phyloP scores from a whole-genome alignment of 2,113 vertebrate species.

The Gila orcuttii region DNA sequence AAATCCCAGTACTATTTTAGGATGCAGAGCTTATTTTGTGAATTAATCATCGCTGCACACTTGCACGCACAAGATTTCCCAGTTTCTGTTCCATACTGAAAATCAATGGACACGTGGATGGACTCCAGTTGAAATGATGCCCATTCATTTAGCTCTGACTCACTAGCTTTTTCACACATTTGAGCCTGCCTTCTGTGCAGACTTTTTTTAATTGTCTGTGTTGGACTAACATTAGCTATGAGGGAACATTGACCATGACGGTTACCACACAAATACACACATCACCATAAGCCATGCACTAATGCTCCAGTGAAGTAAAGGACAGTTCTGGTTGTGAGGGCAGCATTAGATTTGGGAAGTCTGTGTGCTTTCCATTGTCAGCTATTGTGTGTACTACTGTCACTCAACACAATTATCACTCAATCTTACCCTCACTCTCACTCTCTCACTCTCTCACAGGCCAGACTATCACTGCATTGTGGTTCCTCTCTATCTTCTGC shows the following conservation, averaged over 20 bases:
- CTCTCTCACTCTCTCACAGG: not conserved
- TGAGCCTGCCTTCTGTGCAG: not conserved
- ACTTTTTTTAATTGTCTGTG: not conserved
- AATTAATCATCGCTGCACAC: not conserved
- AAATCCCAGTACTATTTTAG: not conserved
- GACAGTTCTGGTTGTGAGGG: not conserved
- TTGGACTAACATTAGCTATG: not conserved
- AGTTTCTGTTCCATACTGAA: conserved; percentile 4
- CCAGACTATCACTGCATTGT: not conserved
- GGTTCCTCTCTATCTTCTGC: conserved; percentile 9
- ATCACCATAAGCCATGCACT: conserved; percentile 12
- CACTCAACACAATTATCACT: conserved; percentile 28
- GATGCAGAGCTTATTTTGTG: not conserved
- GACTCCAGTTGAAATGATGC: conserved; percentile 5
- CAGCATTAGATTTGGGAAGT: not conserved
- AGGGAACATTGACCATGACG: conserved; percentile 18
- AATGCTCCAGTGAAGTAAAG: not conserved
- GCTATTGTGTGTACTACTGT: conserved; percentile 11
- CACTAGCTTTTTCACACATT: not conserved
- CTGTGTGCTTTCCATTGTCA: not conserved
- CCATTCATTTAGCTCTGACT: conserved; percentile 11
- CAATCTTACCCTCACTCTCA: too few species aligned
- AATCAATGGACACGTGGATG: conserved; percentile 19
- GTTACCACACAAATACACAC: not conserved
- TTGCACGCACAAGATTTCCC: not conserved